Evolutionary conservation across 2,888 invertebrate species (phyloP), one percentile per base, ranked within the genome.

Genomic region (Parascotia fuliginaria): DNA sequence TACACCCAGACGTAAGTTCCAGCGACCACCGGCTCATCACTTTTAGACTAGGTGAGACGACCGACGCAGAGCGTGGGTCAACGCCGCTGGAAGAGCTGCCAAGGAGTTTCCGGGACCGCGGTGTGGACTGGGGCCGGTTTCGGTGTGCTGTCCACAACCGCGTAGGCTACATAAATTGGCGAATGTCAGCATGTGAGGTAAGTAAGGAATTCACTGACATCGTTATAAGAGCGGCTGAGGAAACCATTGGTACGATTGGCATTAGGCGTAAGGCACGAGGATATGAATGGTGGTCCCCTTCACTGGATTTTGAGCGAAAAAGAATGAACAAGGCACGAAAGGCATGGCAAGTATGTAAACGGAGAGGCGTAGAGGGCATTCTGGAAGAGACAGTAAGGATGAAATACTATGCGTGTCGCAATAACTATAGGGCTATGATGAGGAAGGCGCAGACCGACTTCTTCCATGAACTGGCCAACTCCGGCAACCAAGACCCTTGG

Each of bases 401-500:
- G 4, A n/a, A 0, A 0, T 40, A 36, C 5, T n/a, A 24, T 0
- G 1, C 3, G 3, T 28, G 32, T 2, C 40, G 42, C 22, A 37
- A 43, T n/a, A 28, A 16, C 0, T 59, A 59, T 1, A 36, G 42
- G 9, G 0, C 0, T 0, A 1, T 6, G 31, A 59, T 59, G 55
- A 19, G 32, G 42, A 13, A 27, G 41, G 48, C 48, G 29, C 39
- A 52, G 16, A 29, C 44, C 3, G 42, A 40, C 0, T 40, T 27
- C 9, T 42, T 42, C 11, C 15, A 34, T 0, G 4, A 13, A 3
- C 5, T 47, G 0, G 50, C 55, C 0, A 31, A 50, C 0, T 19
- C 42, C 0, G 53, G 29, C 0, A 56, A 56, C 19, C 12, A 13
- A 0, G 63, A 68, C 32, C 61, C 63, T 0, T 68, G 67, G 63